Base-by-base conservation (phyloP, 2,113 vertebrate genomes). In the Microcebus jonahi region DNA sequence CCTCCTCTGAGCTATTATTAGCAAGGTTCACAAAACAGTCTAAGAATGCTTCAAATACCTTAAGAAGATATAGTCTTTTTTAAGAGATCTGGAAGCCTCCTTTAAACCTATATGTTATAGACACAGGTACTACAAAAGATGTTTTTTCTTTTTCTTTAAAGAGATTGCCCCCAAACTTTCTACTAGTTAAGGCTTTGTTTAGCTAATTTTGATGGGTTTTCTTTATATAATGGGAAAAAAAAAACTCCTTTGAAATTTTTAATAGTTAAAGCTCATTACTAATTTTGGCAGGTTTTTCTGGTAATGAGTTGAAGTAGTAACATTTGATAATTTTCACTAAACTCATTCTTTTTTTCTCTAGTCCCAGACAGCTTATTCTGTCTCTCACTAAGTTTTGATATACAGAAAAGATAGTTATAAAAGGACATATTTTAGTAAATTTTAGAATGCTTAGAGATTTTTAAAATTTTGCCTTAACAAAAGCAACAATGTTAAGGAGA, bases 391-490 rank as follows among this genome's bases (percentile, higher is more conserved):
- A 89, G 9, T 84, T 87, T 90, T 85, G 89, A 94, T 84, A 39
- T 76, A 39, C 14, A 94, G 14, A 95, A 96, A 92, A 87, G 39
- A 55, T 3, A 67, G 6, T 85, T 80, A 9, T 77, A 13, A 73
- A 77, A 90, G 9, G 21, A 85, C 29, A 80, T 70, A 23, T 17
- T 59, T 77, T 36, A 81, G 31, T 88, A 59, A 50, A 73, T 93
- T 93, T 92, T 93, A 63, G 70, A 75, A 76, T 59, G 27, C 45
- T 93, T 77, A n/a, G 29, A 39, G 20, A 59, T 63, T 96, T 89
- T 25, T 93, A 67, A 77, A 86, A 34, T 70, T 92, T 90, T 65
- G 17, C 36, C 15, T 65, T 86, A 68, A 85, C 59, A 85, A 84
- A 67, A 96, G 25, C 12, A 77, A 73, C 61, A 93, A 3, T 71